Conservation (phyloP, 2,888 invertebrate species). For the Deilephila elpenor region DNA sequence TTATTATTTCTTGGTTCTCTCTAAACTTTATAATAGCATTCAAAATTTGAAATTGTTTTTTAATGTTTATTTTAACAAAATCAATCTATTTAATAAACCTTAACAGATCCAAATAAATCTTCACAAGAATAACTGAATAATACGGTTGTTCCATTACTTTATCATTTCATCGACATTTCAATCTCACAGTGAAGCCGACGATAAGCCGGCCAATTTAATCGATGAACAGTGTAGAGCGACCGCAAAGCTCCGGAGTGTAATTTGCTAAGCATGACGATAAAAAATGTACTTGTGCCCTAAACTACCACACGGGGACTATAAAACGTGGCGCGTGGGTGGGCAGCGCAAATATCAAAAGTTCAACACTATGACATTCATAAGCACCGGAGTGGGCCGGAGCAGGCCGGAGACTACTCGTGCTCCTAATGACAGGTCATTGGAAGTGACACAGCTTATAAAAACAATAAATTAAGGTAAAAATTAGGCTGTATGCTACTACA, state of each 20-base stretch:
- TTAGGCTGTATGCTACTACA: background rate
- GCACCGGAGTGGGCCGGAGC: conserved; percentile 6
- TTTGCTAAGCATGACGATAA: conserved; percentile 48
- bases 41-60: too few species aligned
- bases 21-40: too few species aligned
- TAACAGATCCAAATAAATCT: background rate
- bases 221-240: conserved; percentile 28
- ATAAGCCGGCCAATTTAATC: conserved; percentile 23
- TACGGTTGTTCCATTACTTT: background rate
- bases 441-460: background rate
- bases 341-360: conserved; percentile 49
- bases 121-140: background rate
- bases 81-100: background rate
- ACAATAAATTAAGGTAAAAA: background rate
- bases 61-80: too few species aligned
- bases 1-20: too few species aligned
- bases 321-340: conserved; percentile 38
- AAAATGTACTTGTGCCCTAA: conserved; percentile 44
- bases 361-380: conserved; percentile 31
- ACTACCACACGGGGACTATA: conserved; percentile 44
- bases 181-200: conserved; percentile 12
- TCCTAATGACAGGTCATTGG: conserved; percentile 9
- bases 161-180: conserved; percentile 10
- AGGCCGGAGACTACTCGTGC: background rate
- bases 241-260: conserved; percentile 39